Evolutionary conservation across 2,888 invertebrate species (phyloP).

Genomic region (Epinotia brunnichana): DNA sequence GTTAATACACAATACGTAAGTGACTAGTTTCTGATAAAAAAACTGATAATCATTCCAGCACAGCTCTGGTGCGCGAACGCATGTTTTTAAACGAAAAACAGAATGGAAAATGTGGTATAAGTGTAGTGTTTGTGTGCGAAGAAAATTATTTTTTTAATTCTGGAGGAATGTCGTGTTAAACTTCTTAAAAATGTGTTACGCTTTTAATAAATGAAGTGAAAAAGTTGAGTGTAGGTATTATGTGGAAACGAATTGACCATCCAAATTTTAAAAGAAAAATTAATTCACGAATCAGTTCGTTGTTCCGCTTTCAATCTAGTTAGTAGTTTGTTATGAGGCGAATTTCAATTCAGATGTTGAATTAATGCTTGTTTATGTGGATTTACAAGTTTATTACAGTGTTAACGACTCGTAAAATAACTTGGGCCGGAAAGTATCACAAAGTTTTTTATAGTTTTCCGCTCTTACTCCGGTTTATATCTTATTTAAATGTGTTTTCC

Average conservation of each 20-base stretch:
- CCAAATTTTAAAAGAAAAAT: not conserved
- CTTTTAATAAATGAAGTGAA: not conserved
- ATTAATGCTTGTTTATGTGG: constrained; percentile 27
- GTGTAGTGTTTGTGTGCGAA: not conserved
- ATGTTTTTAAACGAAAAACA: constrained; percentile 57
- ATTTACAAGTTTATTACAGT: constrained; percentile 25
- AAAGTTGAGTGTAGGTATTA: not conserved
- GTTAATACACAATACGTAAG: constrained; percentile 75
- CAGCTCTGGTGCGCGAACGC: constrained; percentile 68
- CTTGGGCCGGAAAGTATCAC: constrained; percentile 15
- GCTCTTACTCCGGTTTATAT: constrained; percentile 13
- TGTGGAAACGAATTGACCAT: not conserved
- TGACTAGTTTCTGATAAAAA: constrained; percentile 76
- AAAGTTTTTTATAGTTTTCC: constrained; percentile 6
- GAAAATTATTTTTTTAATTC: not conserved
- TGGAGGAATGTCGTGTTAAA: not conserved
- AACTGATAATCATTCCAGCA: constrained; percentile 78
- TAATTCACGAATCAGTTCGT: not conserved
- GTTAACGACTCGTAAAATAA: constrained; percentile 13
- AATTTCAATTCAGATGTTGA: constrained; percentile 4
- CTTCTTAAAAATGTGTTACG: not conserved
- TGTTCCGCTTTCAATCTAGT: constrained; percentile 5
- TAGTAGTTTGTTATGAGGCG: not conserved
- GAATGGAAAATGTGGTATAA: not conserved
- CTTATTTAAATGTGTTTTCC: constrained; percentile 25